phyloP scores from a whole-genome alignment of 2,888 invertebrate genomes.

The Nineta flava region DNA sequence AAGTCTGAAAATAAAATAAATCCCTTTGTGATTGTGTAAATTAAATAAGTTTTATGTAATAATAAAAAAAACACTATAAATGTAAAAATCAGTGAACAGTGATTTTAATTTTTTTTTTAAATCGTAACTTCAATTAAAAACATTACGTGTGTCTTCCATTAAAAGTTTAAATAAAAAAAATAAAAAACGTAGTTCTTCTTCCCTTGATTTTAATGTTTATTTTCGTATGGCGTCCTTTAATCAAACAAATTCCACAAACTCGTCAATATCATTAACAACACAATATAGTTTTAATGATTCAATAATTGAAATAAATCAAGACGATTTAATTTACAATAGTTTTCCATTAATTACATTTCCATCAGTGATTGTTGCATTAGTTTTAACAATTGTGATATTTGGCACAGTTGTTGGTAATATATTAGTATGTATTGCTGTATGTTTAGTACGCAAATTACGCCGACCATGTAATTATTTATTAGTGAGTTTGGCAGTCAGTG shows the following conservation, averaged over 20 bases:
- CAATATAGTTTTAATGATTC: conserved; percentile 18
- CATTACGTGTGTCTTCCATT: too few relatives aligned
- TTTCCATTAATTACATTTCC: conserved; percentile 22
- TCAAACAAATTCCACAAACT: conserved; percentile 13
- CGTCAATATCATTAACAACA: conserved; percentile 11
- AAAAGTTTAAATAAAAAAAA: too few relatives aligned
- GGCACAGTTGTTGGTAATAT: conserved; percentile 80
- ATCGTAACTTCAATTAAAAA: too few relatives aligned
- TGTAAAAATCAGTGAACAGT: too few relatives aligned
- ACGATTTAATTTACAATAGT: background rate
- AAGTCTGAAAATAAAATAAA: too few relatives aligned
- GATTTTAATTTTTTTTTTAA: too few relatives aligned
- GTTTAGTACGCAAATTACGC: conserved; percentile 80
- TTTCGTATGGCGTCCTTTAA: conserved; percentile 28
- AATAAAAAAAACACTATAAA: too few relatives aligned
- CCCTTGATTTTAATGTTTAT: background rate
- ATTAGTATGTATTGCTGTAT: conserved; percentile 88
- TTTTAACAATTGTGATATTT: conserved; percentile 58
- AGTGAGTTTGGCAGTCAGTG: conserved; percentile 90
- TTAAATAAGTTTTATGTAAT: too few relatives aligned
- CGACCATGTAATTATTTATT: conserved; percentile 82
- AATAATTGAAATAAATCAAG: conserved; percentile 10
- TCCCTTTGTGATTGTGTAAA: too few relatives aligned
- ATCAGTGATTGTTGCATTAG: conserved; percentile 52
- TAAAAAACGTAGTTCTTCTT: too few relatives aligned